phyloP scores from a whole-genome alignment of 2,888 invertebrate species.

The Emmelina monodactyla region DNA sequence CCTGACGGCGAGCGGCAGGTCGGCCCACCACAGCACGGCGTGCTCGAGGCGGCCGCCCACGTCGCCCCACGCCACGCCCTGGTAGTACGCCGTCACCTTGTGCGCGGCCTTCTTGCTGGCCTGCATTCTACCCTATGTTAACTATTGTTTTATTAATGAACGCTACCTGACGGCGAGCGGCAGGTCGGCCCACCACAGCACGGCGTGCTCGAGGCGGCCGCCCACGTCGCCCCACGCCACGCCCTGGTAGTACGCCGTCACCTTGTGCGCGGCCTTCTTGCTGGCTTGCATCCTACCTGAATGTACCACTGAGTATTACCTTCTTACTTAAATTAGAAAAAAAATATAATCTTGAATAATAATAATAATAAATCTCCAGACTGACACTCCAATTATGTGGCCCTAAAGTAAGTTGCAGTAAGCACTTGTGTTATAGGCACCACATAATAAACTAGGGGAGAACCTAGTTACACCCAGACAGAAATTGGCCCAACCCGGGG shows the following conservation, averaged over 20 bases:
- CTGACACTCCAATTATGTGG: too few species aligned
- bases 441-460: too few species aligned
- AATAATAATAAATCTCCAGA: too few species aligned
- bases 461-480: too few species aligned
- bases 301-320: too few species aligned
- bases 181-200: slow-evolving; percentile 84
- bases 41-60: slow-evolving; percentile 83
- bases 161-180: slow-evolving; percentile 74
- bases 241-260: slow-evolving; percentile 75
- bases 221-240: slow-evolving; percentile 84
- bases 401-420: too few species aligned
- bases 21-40: slow-evolving; percentile 84
- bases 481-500: too few species aligned
- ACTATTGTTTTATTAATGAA: too few species aligned
- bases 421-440: too few species aligned
- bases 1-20: slow-evolving; percentile 73
- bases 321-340: too few species aligned
- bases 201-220: slow-evolving; percentile 79
- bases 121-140: slow-evolving; percentile 67
- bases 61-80: slow-evolving; percentile 81
- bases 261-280: slow-evolving; percentile 68
- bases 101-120: slow-evolving; percentile 67
- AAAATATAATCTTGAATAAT: too few species aligned
- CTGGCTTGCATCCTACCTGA: slow-evolving; percentile 69
- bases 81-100: slow-evolving; percentile 74